Conservation (phyloP, 2,113 vertebrate genomes). For the Indicator indicator region DNA sequence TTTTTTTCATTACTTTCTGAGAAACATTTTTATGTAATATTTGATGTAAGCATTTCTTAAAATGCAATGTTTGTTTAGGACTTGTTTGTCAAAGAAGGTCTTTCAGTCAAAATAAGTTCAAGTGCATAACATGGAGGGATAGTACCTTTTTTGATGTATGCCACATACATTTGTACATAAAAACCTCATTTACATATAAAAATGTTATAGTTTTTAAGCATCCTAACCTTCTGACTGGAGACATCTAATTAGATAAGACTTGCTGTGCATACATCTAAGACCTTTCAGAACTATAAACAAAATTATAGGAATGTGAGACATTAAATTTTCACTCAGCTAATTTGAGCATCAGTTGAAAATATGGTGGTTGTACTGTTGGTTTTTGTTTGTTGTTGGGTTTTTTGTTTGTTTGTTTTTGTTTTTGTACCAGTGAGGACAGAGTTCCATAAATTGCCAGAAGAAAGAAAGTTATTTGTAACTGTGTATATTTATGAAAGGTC, state of each 20-base stretch:
- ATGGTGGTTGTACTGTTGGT: background rate
- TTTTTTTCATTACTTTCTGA: background rate
- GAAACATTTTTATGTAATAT: background rate
- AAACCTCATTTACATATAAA: background rate
- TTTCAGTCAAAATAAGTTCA: background rate
- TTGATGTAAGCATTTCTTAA: background rate
- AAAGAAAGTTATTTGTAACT: background rate
- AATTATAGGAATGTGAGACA: background rate
- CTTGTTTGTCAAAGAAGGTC: background rate
- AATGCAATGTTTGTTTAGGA: background rate
- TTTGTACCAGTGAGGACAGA: background rate
- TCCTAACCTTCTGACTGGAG: background rate
- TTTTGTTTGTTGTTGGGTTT: background rate
- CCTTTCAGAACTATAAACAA: background rate
- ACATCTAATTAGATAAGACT: background rate
- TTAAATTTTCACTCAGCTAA: background rate
- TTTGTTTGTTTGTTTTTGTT: background rate
- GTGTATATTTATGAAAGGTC: background rate
- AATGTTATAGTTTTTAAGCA: background rate
- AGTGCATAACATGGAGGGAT: background rate
- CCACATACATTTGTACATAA: background rate
- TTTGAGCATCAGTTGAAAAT: background rate
- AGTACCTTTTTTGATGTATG: too few relatives aligned
- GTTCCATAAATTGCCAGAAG: background rate
- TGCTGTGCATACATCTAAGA: background rate